Evolutionary conservation across 2,797 vertebrate genomes (phyloP).

Genomic region (Morelia viridis): DNA sequence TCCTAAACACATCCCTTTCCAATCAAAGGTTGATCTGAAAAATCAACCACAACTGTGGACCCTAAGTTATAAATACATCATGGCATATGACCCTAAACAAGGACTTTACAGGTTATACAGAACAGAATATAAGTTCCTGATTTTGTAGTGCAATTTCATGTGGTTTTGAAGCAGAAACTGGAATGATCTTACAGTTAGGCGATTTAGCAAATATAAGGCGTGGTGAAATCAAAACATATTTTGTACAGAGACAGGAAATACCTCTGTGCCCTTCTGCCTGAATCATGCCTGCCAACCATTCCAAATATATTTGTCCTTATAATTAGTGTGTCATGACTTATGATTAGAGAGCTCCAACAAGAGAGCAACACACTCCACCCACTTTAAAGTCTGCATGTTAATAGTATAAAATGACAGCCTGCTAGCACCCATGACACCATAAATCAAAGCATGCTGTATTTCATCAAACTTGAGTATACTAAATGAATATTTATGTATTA

Average conservation of each 20-base stretch:
- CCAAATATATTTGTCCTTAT: neutral
- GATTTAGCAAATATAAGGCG: neutral
- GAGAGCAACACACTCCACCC: neutral
- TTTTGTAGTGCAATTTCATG: neutral
- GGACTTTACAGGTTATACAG: neutral
- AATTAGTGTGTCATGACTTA: neutral
- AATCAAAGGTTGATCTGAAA: neutral
- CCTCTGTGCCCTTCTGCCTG: neutral
- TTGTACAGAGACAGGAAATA: neutral
- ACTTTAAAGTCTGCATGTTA: neutral
- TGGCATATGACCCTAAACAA: neutral
- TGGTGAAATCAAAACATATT: neutral
- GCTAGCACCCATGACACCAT: neutral
- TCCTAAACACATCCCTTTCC: neutral
- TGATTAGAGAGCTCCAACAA: neutral
- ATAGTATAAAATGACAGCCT: slow-evolving; percentile 4
- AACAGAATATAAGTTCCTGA: neutral
- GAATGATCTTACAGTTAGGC: neutral
- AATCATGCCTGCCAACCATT: neutral
- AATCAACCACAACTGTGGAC: neutral
- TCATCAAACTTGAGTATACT: neutral
- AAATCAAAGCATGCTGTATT: slow-evolving; percentile 9
- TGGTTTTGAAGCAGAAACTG: neutral
- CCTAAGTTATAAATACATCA: neutral
- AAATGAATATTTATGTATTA: slow-evolving; percentile 31